Percentiles rank a stretch among this genome's conserved stretches.
Conservation (phyloP, 2,797 vertebrate species). For the Nothura maculosa region DNA sequence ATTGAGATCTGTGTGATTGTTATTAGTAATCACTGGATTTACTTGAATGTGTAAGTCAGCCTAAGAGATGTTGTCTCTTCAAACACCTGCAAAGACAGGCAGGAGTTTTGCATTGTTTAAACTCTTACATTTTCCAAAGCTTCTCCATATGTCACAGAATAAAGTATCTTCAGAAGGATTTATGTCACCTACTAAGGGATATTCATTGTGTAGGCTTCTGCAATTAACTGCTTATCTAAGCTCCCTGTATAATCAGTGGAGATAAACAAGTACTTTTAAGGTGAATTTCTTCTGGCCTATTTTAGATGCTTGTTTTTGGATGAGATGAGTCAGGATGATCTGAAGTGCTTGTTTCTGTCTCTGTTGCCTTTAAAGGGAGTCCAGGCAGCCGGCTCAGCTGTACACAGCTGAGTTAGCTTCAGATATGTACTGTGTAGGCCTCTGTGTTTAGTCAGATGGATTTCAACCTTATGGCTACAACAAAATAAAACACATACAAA, state of each 20-base stretch:
- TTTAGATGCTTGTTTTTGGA: background rate
- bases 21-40: background rate
- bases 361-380: background rate
- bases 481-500: background rate
- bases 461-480: background rate
- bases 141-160: background rate
- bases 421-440: background rate
- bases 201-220: background rate
- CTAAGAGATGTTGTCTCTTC: background rate
- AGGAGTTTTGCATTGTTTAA: background rate
- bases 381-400: background rate
- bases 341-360: background rate
- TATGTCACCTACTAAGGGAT: background rate
- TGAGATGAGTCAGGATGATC: background rate
- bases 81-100: fast-evolving
- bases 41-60: fast-evolving
- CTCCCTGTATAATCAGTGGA: background rate
- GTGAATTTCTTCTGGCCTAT: background rate
- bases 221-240: background rate
- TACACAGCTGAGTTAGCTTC: background rate
- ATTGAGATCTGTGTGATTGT: background rate
- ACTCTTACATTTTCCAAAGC: background rate
- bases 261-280: background rate
- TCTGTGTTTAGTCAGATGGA: background rate
- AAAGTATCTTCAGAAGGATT: background rate